Percentiles rank a stretch among this genome's conserved stretches.
phyloP scores from a whole-genome alignment of 2,888 invertebrate species.

The Drosophila fulvimacula region DNA sequence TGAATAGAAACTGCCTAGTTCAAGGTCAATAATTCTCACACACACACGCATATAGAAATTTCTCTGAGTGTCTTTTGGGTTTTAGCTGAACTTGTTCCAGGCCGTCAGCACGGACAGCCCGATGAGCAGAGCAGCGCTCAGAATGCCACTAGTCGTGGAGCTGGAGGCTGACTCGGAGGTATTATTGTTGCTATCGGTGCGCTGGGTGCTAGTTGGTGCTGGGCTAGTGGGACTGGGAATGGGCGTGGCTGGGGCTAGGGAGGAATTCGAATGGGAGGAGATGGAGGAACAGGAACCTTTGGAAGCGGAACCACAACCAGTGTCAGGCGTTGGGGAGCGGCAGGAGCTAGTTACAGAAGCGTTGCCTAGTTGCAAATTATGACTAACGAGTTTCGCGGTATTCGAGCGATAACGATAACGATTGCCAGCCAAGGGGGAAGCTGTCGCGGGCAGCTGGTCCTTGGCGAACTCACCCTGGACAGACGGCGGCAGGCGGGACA shows the following conservation, averaged over 20 bases:
- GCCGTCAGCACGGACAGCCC: constrained; percentile 82
- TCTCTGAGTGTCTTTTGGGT: not conserved
- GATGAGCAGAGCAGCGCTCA: constrained; percentile 82
- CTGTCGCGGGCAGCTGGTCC: constrained; percentile 24
- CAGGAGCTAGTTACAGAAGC: constrained; percentile 71
- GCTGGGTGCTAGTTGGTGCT: constrained; percentile 8
- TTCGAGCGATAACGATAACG: constrained; percentile 75
- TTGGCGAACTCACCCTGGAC: constrained; percentile 71
- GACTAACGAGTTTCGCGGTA: constrained; percentile 68
- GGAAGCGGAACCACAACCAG: constrained; percentile 70
- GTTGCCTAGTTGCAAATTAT: constrained; percentile 78
- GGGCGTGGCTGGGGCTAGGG: constrained; percentile 4
- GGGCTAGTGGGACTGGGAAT: constrained; percentile 14
- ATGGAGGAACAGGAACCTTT: constrained; percentile 50
- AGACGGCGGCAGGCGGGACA: constrained; percentile 73
- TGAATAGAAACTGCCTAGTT: not conserved
- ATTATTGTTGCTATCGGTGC: constrained; percentile 48
- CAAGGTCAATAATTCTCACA: not conserved
- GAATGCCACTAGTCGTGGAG: constrained; percentile 84
- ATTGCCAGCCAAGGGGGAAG: constrained; percentile 35
- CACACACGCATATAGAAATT: not conserved
- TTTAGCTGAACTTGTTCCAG: constrained; percentile 73
- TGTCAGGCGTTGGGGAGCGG: constrained; percentile 59
- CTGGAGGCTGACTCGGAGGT: constrained; percentile 38
- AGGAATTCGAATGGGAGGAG: constrained; percentile 6